Base-by-base conservation (phyloP, 2,113 vertebrate species). In the Labrus mixtus region DNA sequence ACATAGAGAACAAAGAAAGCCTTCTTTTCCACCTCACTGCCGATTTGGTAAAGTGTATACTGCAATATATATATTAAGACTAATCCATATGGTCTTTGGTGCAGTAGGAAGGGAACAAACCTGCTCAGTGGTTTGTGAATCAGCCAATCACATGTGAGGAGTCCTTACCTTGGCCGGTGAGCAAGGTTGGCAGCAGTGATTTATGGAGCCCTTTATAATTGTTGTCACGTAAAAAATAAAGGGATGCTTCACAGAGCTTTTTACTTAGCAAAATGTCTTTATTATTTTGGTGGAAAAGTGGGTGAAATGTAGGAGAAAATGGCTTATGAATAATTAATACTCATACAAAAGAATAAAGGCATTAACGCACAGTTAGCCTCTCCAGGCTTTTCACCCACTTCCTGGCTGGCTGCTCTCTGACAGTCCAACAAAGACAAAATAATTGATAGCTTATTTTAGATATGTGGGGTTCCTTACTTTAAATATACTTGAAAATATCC, bases 151-250 rank as follows among this genome's bases (percentile, higher is more conserved):
- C 50, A 82, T 1, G 22, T 59, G 55, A 72, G 81, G 50, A 70
- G 59, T 75, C 79, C 37, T 76, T 78, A 59, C 87, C 69, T 66
- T 79, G 84, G 77, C 79, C 37, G 59, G 60, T 59, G 80, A 89
- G 68, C 60, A 73, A 69, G 61, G 67, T 74, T 81, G 84, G 73
- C 85, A 83, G 78, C 66, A 25, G 67, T 88, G 84, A 92, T 93
- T 91, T 90, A 93, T 91, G 88, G 80, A 89, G 77, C 86, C 57
- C 67, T 68, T 78, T 78, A 77, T 85, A 92, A 90, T 78, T 57
- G 89, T 82, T 84, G 89, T 89, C 88, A 87, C 89, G 84, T 54
- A 84, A 82, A 84, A 91, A 92, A 90, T 91, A 91, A 92, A 64
- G 84, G 75, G 76, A 91, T 85, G 91, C 82, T 90, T 93, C 86